Percentiles rank a stretch among this genome's conserved stretches.
phyloP scores from a whole-genome alignment of 92 coral and sea anemone species.

The Phenganax marumi region DNA sequence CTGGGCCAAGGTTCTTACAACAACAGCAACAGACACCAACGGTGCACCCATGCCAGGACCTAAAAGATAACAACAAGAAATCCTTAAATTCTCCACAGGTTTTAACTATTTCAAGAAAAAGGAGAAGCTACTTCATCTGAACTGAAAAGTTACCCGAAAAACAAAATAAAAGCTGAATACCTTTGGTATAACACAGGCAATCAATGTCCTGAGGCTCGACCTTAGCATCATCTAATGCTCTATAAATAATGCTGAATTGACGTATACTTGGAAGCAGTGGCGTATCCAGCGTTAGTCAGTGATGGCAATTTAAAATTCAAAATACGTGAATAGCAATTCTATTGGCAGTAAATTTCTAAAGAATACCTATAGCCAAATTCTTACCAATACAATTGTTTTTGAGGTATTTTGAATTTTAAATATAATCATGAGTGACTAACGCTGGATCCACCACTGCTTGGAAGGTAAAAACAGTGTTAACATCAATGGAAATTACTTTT shows the following conservation, averaged over 20 bases:
- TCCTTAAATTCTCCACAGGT: neutral
- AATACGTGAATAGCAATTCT: neutral
- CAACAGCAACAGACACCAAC: slow-evolving; percentile 91
- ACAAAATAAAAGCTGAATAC: slow-evolving; percentile 29
- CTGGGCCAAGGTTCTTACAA: slow-evolving; percentile 95
- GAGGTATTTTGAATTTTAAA: too few relatives aligned
- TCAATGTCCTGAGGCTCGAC: slow-evolving; percentile 85
- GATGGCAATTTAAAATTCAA: neutral
- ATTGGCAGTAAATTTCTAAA: too few relatives aligned
- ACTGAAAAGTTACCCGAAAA: too few relatives aligned
- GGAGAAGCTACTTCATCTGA: too few relatives aligned
- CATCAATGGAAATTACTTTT: slow-evolving; percentile 55
- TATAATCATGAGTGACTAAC: too few relatives aligned
- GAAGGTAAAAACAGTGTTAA: neutral
- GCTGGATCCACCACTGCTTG: neutral
- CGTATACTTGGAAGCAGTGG: neutral
- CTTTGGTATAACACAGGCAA: slow-evolving; percentile 92
- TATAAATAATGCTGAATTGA: neutral
- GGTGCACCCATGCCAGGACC: slow-evolving; percentile 99
- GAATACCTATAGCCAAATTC: too few relatives aligned
- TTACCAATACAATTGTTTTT: too few relatives aligned
- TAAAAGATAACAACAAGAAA: slow-evolving; percentile 15
- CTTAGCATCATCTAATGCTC: slow-evolving; percentile 83
- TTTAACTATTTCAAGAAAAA: neutral
- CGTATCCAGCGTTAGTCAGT: too few relatives aligned